Percentiles rank a stretch among this genome's conserved stretches.
Evolutionary conservation across 2,113 vertebrate species (phyloP).

Genomic region (Calyptommatus sinebrachiatus): DNA sequence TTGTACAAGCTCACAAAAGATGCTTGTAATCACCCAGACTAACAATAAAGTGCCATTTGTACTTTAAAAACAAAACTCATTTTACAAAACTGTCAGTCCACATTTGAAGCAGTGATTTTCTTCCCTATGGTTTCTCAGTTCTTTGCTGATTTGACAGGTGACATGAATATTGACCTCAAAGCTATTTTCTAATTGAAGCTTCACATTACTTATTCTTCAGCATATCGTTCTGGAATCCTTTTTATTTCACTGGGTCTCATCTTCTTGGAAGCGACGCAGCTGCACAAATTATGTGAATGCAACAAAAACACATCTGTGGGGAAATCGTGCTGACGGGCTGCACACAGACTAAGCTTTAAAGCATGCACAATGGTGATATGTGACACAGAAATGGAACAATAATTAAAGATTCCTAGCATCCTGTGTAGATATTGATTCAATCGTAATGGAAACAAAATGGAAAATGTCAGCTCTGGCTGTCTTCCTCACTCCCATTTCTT

Average conservation of each 20-base stretch:
- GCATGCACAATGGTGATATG: not conserved
- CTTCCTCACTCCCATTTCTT: not conserved
- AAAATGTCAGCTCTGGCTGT: conserved; percentile 8
- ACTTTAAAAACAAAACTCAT: not conserved
- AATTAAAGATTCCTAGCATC: conserved; percentile 25
- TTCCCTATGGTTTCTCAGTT: conserved; percentile 19
- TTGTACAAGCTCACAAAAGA: too few relatives aligned
- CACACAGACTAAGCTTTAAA: conserved; percentile 10
- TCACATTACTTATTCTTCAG: conserved; percentile 15
- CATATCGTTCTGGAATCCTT: conserved; percentile 27
- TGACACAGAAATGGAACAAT: conserved; percentile 36
- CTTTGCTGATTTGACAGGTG: conserved; percentile 28
- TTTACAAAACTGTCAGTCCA: conserved; percentile 9
- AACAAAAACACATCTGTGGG: conserved; percentile 25
- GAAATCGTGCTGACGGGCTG: conserved; percentile 10
- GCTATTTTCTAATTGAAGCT: conserved; percentile 20
- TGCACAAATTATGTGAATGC: conserved; percentile 29
- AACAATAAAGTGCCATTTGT: too few relatives aligned
- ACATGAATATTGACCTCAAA: conserved; percentile 25
- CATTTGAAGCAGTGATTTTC: conserved; percentile 4
- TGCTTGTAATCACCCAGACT: too few relatives aligned
- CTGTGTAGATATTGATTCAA: conserved; percentile 27
- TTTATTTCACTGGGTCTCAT: conserved; percentile 15
- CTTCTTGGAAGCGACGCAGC: conserved; percentile 16
- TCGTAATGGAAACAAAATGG: conserved; percentile 28